Percentiles rank a stretch among this genome's conserved stretches.
phyloP scores from a whole-genome alignment of 2,888 invertebrate species.

The Dryobotodes eremita region DNA sequence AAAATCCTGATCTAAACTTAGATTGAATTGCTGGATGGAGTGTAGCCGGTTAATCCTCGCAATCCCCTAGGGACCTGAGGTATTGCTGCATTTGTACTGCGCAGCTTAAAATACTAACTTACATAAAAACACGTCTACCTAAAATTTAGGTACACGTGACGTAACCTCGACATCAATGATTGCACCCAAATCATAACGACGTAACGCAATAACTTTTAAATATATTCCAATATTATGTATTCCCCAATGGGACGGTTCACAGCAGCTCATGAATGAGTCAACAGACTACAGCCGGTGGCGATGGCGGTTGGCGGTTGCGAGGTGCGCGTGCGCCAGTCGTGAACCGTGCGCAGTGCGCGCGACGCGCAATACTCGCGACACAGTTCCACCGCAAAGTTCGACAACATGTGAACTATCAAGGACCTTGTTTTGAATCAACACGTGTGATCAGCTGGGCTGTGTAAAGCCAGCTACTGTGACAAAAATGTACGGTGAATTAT shows the following conservation, averaged over 20 bases:
- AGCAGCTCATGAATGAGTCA: slow-evolving; percentile 69
- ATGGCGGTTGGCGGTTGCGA: slow-evolving; percentile 36
- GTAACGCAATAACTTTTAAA: slow-evolving; percentile 40
- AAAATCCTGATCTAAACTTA: not conserved
- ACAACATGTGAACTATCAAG: slow-evolving; percentile 75
- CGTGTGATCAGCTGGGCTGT: slow-evolving; percentile 58
- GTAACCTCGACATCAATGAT: slow-evolving; percentile 17
- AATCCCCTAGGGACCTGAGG: not conserved
- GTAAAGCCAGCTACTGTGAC: slow-evolving; percentile 35
- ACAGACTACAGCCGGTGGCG: slow-evolving; percentile 53
- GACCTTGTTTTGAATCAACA: slow-evolving; percentile 54
- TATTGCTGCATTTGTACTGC: not conserved
- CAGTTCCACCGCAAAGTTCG: slow-evolving; percentile 45
- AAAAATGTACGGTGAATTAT: slow-evolving; percentile 39
- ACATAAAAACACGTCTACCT: not conserved
- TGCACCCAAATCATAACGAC: slow-evolving; percentile 37
- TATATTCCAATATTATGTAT: slow-evolving; percentile 59
- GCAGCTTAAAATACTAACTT: no score
- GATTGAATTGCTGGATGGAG: not conserved
- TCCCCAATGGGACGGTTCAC: slow-evolving; percentile 54
- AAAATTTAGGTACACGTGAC: not conserved
- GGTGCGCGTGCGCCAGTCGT: slow-evolving; percentile 72
- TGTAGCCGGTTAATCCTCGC: not conserved
- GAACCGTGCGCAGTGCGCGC: slow-evolving; percentile 85
- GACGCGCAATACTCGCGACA: slow-evolving; percentile 75